Base-by-base conservation (phyloP, 2,797 vertebrate genomes). In the Squalus acanthias region DNA sequence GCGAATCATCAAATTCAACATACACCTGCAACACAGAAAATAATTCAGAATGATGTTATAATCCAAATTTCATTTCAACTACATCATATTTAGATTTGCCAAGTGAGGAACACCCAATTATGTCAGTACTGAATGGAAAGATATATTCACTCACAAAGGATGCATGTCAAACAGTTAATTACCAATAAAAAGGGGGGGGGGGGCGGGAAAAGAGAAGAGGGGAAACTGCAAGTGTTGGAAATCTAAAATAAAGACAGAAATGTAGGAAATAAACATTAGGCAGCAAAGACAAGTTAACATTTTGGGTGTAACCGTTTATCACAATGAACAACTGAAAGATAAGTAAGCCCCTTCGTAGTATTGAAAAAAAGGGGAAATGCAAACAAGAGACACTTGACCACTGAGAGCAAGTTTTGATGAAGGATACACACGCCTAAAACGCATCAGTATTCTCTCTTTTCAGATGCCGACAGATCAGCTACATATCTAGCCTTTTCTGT, bases 1-100 rank as follows among this genome's bases (percentile, higher is more conserved):
- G 98, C 96, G 98, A 98, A 96, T 98, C 98, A 96, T 99, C 99
- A 65, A 99, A 99, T 97, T 99, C 99, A 97, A 99, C 98, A 97
- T 99, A 99, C 96, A 99, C 99, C 99, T 99, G 97, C 76, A 96
- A 96, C 24, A 60, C 46, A 95, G 3, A 92, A 69, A 95, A 39
- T 29, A 53, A 95, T 53, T 95, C 24, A 95, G 22, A 72, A 65
- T 29, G 17, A 65, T 92, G 29, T 26, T 72, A 95, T 33, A 95
- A 70, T 94, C 29, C 13, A 57, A 95, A 95, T 57, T 57, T 93
- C 7, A 76, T 76, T 95, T 95, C 26, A 53, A 95, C 50, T 4
- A 50, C 5, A 20, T 60, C 10, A 74, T 65, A 67, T 67, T 46
- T 69, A 93, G 17, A 24, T 93, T 93, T 24, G 17, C 63, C 17